Conservation (phyloP, 2,888 invertebrate species). For the Lomographa bimaculata region DNA sequence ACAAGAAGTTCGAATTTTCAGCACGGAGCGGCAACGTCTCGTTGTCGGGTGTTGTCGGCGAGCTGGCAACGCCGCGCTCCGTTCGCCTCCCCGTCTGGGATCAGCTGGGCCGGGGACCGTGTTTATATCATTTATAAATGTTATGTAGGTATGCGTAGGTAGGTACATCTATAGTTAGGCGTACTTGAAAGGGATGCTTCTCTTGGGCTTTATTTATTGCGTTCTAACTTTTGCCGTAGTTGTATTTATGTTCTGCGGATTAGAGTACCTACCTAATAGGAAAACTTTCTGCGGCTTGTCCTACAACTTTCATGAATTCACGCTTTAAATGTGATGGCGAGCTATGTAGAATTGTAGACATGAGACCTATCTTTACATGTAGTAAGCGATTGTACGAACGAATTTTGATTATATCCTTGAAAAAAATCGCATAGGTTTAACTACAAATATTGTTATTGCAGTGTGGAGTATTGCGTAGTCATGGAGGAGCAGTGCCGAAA, state of each 20-base stretch:
- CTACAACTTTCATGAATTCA: neutral
- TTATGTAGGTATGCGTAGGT: slow-evolving; percentile 18
- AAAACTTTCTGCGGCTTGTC: neutral
- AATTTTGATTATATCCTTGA: too few relatives aligned
- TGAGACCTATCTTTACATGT: too few relatives aligned
- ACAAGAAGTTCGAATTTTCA: slow-evolving; percentile 62
- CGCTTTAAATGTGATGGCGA: too few relatives aligned
- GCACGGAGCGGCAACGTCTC: slow-evolving; percentile 50
- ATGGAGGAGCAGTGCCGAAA: too few relatives aligned
- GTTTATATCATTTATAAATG: slow-evolving; percentile 28
- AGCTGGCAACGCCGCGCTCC: slow-evolving; percentile 53
- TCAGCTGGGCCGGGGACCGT: slow-evolving; percentile 35
- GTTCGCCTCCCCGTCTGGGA: slow-evolving; percentile 43
- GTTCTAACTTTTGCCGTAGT: slow-evolving; percentile 10
- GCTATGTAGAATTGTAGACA: too few relatives aligned
- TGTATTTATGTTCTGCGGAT: slow-evolving; percentile 2
- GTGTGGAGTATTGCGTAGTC: too few relatives aligned
- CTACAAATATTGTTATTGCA: too few relatives aligned
- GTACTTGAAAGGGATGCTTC: slow-evolving; percentile 16
- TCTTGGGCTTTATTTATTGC: slow-evolving; percentile 11
- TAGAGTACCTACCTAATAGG: too few relatives aligned
- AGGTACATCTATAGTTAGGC: slow-evolving; percentile 27
- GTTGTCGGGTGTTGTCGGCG: slow-evolving; percentile 31
- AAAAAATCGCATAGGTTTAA: too few relatives aligned
- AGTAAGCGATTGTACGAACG: too few relatives aligned